Evolutionary conservation across 2,113 vertebrate species (phyloP).

Genomic region (Percopsis transmontana): DNA sequence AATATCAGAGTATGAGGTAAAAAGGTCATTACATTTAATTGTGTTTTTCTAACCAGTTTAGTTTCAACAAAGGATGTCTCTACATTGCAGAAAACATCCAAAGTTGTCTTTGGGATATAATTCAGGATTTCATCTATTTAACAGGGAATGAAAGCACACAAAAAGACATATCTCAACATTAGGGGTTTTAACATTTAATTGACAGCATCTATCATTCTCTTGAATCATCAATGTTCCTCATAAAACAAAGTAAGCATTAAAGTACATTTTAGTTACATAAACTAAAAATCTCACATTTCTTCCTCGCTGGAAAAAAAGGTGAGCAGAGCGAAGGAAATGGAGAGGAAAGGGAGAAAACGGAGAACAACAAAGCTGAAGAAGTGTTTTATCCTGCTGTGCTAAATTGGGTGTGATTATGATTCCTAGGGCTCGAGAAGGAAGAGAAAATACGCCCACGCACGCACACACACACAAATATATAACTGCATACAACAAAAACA

Average conservation of each 20-base stretch:
- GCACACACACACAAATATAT: constrained; percentile 16
- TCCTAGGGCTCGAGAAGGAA: constrained; percentile 77
- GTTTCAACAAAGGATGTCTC: no score
- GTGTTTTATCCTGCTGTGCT: constrained; percentile 80
- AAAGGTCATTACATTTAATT: no score
- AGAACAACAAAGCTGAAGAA: constrained; percentile 78
- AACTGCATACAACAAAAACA: constrained; percentile 83
- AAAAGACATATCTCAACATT: background rate
- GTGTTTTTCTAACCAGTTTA: no score
- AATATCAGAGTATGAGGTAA: no score
- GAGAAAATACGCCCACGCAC: constrained; percentile 78
- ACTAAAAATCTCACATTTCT: background rate
- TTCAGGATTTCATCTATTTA: background rate
- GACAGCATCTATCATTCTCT: background rate
- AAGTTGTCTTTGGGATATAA: no score
- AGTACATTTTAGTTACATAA: constrained; percentile 10
- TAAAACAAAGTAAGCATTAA: constrained; percentile 4
- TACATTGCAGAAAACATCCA: no score
- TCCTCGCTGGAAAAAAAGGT: background rate
- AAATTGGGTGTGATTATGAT: constrained; percentile 92
- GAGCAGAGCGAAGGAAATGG: constrained; percentile 9
- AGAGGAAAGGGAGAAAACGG: constrained; percentile 42
- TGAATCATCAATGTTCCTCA: no score
- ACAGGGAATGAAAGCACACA: no score
- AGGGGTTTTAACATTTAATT: background rate